Base-by-base conservation (phyloP, 2,797 vertebrate genomes). In the Tarsius wallacei region DNA sequence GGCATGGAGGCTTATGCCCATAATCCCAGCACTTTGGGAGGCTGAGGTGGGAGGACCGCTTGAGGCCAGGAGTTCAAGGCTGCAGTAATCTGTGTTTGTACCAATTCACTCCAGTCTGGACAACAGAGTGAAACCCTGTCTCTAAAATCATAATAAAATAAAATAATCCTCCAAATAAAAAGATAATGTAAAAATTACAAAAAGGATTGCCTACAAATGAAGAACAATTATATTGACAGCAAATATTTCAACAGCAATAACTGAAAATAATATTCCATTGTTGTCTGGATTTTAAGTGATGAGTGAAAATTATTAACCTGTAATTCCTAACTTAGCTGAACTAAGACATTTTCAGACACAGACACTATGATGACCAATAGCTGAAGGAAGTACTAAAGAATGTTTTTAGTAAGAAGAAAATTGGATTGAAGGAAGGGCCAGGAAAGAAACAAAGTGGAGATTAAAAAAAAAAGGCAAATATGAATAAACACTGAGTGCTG, bases 271-370 rank as follows among this genome's bases (percentile, higher is more conserved):
- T 74, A 92, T 83, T 80, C 21, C 7, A 63, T 42, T 88, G 86
- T 70, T 73, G 80, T 86, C 74, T 76, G 21, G 73, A 47, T 82
- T 96, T 53, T 71, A 95, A 89, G 12, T 82, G 14, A 59, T 82
- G 14, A 59, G 28, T 68, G 51, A 70, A 63, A 93, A 66, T 49
- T 59, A 94, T 71, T 74, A 91, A 55, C 55, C 51, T 70, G 71
- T 49, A 96, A 94, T 91, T 96, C 73, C 91, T 85, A 88, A 94
- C 7, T 77, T 83, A 68, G 36, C 64, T 66, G 53, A 47, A 73
- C 6, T 47, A 85, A 85, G 36, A 93, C 86, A 76, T 42, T 88
- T 93, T 85, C 82, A 94, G 87, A n/a, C 33, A 88, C 92, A 87
- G 87, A 78, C 12, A 42, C 26, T 57, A 90, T 91, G 68, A 31